Percentiles rank a stretch among this genome's conserved stretches.
phyloP scores from a whole-genome alignment of 1,140 invertebrate genomes.

The silkworm (Bombyx mori) region ASM3026992v2 NC_085112.1:2534501-2535000 shows the following conservation, averaged over 20 bases:
- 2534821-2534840: constrained; percentile 25
- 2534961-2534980: no score
- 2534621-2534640: no score
- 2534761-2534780: constrained; percentile 21
- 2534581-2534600: no score
- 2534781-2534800: constrained; percentile 29
- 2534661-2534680: background rate
- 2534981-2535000: no score
- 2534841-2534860: constrained; percentile 21
- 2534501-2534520: no score
- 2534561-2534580: no score
- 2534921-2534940: no score
- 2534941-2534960: no score
- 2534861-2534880: constrained; percentile 34
- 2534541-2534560: no score
- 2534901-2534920: background rate
- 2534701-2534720: constrained; percentile 15
- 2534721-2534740: constrained; percentile 14
- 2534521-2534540: no score
- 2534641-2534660: background rate
- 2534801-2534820: constrained; percentile 16
- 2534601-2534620: no score
- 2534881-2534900: constrained; percentile 31
- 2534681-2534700: constrained; percentile 23
- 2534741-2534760: constrained; percentile 18